Conservation (phyloP, 2,797 vertebrate species). For the Leptodactylus fallax region DNA sequence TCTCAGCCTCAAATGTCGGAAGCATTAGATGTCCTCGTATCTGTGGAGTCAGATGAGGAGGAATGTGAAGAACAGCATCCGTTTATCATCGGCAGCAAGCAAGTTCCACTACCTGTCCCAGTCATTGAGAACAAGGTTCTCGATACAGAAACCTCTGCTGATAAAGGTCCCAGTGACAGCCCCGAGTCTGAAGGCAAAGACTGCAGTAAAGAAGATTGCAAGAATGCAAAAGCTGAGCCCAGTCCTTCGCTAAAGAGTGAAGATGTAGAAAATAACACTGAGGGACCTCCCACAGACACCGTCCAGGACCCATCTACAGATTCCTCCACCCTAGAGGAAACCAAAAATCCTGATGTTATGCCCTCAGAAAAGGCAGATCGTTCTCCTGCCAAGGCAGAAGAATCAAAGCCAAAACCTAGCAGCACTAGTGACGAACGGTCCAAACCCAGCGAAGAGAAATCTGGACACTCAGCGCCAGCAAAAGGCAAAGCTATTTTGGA, state of each 20-base stretch:
- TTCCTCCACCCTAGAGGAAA: too few relatives aligned
- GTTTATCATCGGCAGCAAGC: not conserved
- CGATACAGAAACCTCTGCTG: not conserved
- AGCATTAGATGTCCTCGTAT: constrained; percentile 40
- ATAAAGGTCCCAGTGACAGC: not conserved
- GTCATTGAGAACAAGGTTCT: not conserved
- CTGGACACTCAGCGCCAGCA: not conserved
- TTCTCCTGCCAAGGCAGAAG: not conserved
- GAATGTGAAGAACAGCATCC: not conserved
- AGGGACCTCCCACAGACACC: not conserved
- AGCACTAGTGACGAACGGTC: not conserved
- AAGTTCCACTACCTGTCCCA: not conserved
- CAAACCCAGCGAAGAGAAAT: not conserved
- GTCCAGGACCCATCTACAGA: too few relatives aligned
- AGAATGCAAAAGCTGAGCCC: too few relatives aligned
- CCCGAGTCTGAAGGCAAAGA: not conserved
- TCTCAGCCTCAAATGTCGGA: not conserved
- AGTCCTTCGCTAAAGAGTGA: not conserved
- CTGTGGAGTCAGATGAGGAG: constrained; percentile 56
- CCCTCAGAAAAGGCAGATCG: not conserved
- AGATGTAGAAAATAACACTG: not conserved
- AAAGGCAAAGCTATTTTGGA: not conserved
- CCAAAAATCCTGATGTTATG: too few relatives aligned
- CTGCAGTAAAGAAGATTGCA: too few relatives aligned
- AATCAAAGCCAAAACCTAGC: not conserved